These are phyloP conservation scores for Sphaerophoria rueppellii DNA, from an alignment of 2,888 invertebrate genomes.

Conservation along the genomic window DNA sequence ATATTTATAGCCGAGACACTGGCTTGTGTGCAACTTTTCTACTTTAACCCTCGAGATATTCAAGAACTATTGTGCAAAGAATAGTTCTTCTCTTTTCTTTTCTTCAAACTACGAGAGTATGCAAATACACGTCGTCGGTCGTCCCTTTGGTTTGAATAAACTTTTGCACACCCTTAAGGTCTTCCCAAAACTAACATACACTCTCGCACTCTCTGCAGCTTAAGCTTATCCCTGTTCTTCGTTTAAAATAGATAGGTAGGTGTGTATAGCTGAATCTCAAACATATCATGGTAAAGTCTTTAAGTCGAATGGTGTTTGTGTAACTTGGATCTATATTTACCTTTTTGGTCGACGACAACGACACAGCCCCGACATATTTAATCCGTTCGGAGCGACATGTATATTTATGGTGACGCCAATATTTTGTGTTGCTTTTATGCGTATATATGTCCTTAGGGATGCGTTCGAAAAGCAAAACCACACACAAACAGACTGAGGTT, in stretches of 20 bases:
- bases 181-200: not conserved
- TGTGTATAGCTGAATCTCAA: no score
- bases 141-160: constrained; percentile 12
- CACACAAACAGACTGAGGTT: not conserved
- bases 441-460: constrained; percentile 61
- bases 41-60: constrained; percentile 56
- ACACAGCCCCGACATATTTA: constrained; percentile 37
- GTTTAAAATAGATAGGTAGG: no score
- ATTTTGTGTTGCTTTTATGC: constrained; percentile 29
- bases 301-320: constrained; percentile 24
- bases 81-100: constrained; percentile 11
- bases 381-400: constrained; percentile 58
- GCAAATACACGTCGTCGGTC: constrained; percentile 12
- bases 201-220: no score
- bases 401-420: constrained; percentile 39
- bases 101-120: not conserved
- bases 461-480: constrained; percentile 30
- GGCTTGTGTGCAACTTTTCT: constrained; percentile 50
- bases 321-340: constrained; percentile 46
- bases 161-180: constrained; percentile 29
- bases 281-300: not conserved
- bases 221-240: no score
- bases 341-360: constrained; percentile 44
- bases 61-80: constrained; percentile 34
- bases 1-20: constrained; percentile 59